Evolutionary conservation across 1,140 invertebrate species (phyloP).

Genomic region (Druon quercuslanigerum): DNA sequence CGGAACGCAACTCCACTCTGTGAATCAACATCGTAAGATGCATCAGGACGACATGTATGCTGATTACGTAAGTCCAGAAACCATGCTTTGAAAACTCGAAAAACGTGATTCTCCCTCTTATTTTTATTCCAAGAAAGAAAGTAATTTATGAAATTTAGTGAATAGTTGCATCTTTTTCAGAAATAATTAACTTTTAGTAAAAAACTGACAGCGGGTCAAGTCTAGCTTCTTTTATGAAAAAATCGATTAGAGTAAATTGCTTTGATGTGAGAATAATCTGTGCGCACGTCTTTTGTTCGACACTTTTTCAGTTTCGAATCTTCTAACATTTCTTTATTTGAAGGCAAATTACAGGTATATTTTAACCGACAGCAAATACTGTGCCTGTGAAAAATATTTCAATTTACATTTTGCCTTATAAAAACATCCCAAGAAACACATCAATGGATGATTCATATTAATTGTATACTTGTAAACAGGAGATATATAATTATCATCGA

Average conservation of each 20-base stretch:
- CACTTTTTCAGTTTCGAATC: slow-evolving; percentile 57
- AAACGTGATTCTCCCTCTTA: background rate
- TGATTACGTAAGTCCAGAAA: slow-evolving; percentile 83
- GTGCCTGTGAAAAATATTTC: slow-evolving; percentile 47
- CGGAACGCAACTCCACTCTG: slow-evolving; percentile 71
- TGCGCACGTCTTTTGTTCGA: slow-evolving; percentile 62
- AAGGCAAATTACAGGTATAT: background rate
- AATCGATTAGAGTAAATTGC: slow-evolving; percentile 66
- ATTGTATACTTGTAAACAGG: slow-evolving; percentile 87
- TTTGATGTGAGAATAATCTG: slow-evolving; percentile 43
- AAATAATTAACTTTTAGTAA: slow-evolving; percentile 57
- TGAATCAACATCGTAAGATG: slow-evolving; percentile 77
- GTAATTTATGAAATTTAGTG: slow-evolving; percentile 4
- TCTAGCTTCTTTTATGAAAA: slow-evolving; percentile 56
- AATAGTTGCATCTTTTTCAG: slow-evolving; percentile 43
- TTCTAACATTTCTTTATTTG: slow-evolving; percentile 42
- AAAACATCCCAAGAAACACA: slow-evolving; percentile 82
- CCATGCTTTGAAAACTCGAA: background rate
- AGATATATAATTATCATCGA: slow-evolving; percentile 80
- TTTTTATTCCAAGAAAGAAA: background rate
- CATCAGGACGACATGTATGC: slow-evolving; percentile 88
- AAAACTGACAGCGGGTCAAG: slow-evolving; percentile 56
- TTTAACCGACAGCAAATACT: background rate
- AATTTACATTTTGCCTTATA: background rate
- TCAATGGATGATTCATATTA: slow-evolving; percentile 82